A percentile compares a stretch with the other conserved stretches of the same genome.
phyloP scores from a whole-genome alignment of 2,113 vertebrate species.

The Atlantisia rogersi region DNA sequence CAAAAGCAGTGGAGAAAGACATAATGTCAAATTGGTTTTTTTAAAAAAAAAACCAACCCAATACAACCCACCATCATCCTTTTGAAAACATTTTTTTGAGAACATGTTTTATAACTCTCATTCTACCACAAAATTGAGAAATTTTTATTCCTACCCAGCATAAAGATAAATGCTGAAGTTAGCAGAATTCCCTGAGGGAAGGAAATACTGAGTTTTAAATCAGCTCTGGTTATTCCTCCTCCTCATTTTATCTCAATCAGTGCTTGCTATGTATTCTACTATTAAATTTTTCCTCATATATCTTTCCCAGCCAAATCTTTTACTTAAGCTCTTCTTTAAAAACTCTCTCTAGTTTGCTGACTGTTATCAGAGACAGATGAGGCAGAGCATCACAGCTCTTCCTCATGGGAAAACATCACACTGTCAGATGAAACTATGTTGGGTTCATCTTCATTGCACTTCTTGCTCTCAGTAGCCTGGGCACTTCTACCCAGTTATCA shows the following conservation, averaged over 20 bases:
- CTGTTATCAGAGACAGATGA: not conserved
- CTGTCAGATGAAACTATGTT: rapidly evolving
- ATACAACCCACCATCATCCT: rapidly evolving
- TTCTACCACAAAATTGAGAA: not conserved
- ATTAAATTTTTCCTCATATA: not conserved
- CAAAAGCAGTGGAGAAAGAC: not conserved
- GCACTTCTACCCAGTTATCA: not conserved
- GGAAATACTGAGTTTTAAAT: not conserved
- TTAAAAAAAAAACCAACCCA: not conserved
- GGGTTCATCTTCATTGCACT: not conserved
- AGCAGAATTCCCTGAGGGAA: not conserved
- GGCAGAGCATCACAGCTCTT: not conserved
- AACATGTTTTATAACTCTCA: not conserved
- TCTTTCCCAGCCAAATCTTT: not conserved
- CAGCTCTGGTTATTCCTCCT: constrained; percentile 3
- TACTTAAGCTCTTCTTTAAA: not conserved
- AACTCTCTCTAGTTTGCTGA: not conserved
- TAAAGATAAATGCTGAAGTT: not conserved
- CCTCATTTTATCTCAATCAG: not conserved
- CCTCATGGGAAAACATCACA: not conserved
- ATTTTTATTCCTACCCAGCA: not conserved
- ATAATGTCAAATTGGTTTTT: not conserved
- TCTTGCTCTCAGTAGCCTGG: not conserved
- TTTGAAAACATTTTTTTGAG: not conserved
- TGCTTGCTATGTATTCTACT: not conserved